Evolutionary conservation across 1,140 invertebrate species (phyloP).

Genomic region (Rhyacophila brunnea): DNA sequence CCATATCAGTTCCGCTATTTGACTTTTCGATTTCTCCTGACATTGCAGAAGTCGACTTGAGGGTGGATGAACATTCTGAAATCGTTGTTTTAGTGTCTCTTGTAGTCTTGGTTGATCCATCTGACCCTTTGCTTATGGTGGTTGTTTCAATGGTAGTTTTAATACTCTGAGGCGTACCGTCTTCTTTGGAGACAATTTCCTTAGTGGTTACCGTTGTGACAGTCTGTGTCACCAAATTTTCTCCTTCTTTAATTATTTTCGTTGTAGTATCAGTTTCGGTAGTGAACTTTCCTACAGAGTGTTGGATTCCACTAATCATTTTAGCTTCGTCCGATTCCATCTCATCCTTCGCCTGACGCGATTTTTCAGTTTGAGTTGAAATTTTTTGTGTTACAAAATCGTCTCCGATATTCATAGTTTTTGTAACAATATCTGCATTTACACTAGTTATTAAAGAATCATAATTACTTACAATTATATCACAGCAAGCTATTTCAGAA

Average conservation of each 20-base stretch:
- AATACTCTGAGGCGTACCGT: constrained; percentile 54
- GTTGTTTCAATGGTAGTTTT: constrained; percentile 57
- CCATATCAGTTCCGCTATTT: not conserved
- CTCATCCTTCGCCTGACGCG: constrained; percentile 38
- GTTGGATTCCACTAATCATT: constrained; percentile 46
- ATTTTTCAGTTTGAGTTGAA: constrained; percentile 53
- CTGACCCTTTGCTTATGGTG: constrained; percentile 50
- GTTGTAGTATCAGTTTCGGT: constrained; percentile 55
- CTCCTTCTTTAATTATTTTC: constrained; percentile 54
- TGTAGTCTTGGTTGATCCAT: constrained; percentile 49
- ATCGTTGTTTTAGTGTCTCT: constrained; percentile 53
- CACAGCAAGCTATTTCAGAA: constrained; percentile 20
- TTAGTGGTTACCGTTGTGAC: constrained; percentile 54
- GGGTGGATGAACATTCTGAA: constrained; percentile 53
- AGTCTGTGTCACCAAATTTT: constrained; percentile 54
- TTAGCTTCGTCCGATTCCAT: constrained; percentile 38
- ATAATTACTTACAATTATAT: constrained; percentile 26
- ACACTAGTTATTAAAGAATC: constrained; percentile 17
- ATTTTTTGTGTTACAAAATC: constrained; percentile 53
- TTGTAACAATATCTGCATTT: constrained; percentile 47
- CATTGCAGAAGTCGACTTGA: constrained; percentile 45
- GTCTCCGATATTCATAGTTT: constrained; percentile 52
- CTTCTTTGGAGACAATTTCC: constrained; percentile 53
- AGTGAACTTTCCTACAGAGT: constrained; percentile 50
- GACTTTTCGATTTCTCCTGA: constrained; percentile 12